These are phyloP conservation scores for Trichoplusia ni DNA, from an alignment of 1,140 invertebrate genomes.

Conservation along the genomic window DNA sequence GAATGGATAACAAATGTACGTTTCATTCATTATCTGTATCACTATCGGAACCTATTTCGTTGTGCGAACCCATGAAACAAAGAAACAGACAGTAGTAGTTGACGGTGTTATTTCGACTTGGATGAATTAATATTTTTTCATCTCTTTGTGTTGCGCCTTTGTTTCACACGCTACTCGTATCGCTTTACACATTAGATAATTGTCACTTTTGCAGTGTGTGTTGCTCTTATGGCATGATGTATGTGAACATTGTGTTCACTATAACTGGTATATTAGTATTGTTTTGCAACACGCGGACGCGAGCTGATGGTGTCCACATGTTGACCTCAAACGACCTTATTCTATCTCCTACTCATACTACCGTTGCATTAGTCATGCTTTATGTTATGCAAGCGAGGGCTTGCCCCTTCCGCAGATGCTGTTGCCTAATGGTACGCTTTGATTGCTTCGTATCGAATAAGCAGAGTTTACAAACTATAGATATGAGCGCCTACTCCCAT, in stretches of 20 bases:
- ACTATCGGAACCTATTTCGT: constrained; percentile 18
- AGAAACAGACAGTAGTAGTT: background rate
- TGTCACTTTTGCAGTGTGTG: no score
- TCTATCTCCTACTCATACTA: constrained; percentile 39
- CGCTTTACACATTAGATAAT: background rate
- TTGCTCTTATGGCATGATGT: no score
- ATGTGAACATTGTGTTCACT: no score
- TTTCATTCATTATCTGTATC: constrained; percentile 27
- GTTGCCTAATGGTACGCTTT: constrained; percentile 33
- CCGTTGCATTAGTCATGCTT: constrained; percentile 41
- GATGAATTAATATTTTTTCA: no score
- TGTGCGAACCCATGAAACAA: background rate
- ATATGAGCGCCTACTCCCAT: background rate
- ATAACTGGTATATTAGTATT: background rate
- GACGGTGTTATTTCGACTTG: no score
- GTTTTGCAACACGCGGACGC: constrained; percentile 12
- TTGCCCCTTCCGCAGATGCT: constrained; percentile 46
- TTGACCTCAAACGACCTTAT: constrained; percentile 44
- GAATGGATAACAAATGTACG: constrained; percentile 19
- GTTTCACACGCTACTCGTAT: background rate
- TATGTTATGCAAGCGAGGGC: constrained; percentile 54
- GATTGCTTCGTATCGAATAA: background rate
- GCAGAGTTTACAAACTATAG: no score
- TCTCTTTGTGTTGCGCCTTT: constrained; percentile 13
- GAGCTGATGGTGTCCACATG: constrained; percentile 13